Conservation (phyloP, 2,888 invertebrate genomes). For the Archips crataeganus region DNA sequence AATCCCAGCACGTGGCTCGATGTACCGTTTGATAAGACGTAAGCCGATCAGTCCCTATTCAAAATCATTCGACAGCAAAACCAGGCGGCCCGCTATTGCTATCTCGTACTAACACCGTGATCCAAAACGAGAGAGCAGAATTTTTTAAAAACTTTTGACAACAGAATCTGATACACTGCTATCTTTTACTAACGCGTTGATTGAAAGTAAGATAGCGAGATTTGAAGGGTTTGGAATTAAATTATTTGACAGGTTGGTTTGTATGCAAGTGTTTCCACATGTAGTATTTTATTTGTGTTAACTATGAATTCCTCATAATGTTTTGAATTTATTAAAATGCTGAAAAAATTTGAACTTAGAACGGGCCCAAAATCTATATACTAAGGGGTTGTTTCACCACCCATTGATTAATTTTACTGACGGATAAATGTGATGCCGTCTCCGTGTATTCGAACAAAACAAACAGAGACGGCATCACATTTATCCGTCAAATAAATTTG, state of each 20-base stretch:
- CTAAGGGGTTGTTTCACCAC: too few species aligned
- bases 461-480: too few species aligned
- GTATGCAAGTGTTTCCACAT: conserved; percentile 50
- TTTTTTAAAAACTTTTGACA: conserved; percentile 22
- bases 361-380: too few species aligned
- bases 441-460: too few species aligned
- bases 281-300: not conserved
- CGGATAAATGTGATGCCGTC: too few species aligned
- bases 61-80: conserved; percentile 40
- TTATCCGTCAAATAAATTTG: too few species aligned
- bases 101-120: conserved; percentile 27
- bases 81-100: conserved; percentile 21
- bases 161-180: conserved; percentile 27
- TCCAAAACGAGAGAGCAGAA: conserved; percentile 19
- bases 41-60: conserved; percentile 68
- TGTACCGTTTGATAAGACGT: conserved; percentile 61
- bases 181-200: conserved; percentile 34
- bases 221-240: conserved; percentile 29
- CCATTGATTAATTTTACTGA: too few species aligned
- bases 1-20: conserved; percentile 73
- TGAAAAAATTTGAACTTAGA: too few species aligned
- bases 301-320: too few species aligned
- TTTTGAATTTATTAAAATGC: too few species aligned
- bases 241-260: conserved; percentile 57
- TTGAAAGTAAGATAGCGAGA: conserved; percentile 28